Conservation (phyloP, 2,888 invertebrate species). For the Ornithoptera priamus region DNA sequence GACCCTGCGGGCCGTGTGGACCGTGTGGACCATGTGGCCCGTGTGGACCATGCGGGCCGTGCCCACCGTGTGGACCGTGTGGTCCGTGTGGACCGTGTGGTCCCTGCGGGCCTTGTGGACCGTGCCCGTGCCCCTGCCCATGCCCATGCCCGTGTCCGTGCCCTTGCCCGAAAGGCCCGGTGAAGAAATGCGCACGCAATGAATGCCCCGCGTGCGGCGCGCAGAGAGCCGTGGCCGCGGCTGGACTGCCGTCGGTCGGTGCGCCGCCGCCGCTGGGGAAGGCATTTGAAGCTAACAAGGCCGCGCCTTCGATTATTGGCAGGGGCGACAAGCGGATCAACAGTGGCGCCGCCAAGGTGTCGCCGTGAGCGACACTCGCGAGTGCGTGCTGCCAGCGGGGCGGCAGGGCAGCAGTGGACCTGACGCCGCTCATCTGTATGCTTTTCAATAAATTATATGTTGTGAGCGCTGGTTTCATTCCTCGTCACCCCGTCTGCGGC, state of each 20-base stretch:
- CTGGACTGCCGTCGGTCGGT: constrained; percentile 2
- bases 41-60: constrained; percentile 36
- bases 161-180: constrained; percentile 40
- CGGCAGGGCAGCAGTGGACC: neutral
- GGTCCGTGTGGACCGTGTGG: constrained; percentile 46
- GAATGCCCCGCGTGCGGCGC: constrained; percentile 39
- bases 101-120: constrained; percentile 39
- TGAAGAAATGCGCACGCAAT: constrained; percentile 38
- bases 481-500: neutral
- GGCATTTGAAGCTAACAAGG: constrained; percentile 14
- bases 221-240: constrained; percentile 30
- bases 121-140: constrained; percentile 38
- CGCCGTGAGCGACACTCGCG: constrained; percentile 9
- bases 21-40: constrained; percentile 41
- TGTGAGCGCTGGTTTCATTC: constrained; percentile 2
- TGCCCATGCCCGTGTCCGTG: constrained; percentile 37
- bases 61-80: constrained; percentile 41
- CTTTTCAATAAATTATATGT: constrained; percentile 12
- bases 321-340: constrained; percentile 16
- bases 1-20: constrained; percentile 40
- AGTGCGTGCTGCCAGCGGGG: neutral
- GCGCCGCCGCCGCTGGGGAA: constrained; percentile 23
- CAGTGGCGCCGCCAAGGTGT: constrained; percentile 9
- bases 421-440: neutral
- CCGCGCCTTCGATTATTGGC: neutral